Evolutionary conservation across 2,113 vertebrate genomes (phyloP), one percentile per base, ranked within the genome.

Genomic region (Thryonomys swinderianus): DNA sequence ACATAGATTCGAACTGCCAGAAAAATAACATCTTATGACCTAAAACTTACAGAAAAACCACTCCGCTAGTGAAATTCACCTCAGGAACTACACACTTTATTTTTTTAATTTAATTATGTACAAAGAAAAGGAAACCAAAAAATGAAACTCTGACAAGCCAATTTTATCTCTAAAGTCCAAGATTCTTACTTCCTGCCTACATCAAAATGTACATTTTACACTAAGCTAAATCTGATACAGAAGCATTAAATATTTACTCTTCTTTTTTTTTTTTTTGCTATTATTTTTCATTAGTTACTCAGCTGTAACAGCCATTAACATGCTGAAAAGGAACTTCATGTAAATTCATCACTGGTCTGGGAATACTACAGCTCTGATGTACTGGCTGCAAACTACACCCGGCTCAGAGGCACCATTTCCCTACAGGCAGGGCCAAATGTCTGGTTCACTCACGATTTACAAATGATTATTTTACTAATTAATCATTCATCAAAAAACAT

Each of bases 381-480:
- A 95, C 95, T 97, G 96, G 92, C 97, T 97, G 85, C 73, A 76
- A 88, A 23, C 97, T 97, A 97, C 96, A 90, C 94, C 95, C 32
- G 53, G 98, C 97, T 98, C 87, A 1, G 91, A 98, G 97, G 98
- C 96, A 27, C 96, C 42, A 97, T 98, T 97, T 98, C 98, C 98
- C 98, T 95, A 98, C 95, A 98, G 98, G 97, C 98, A 97, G 97
- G 97, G 98, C 98, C 98, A 98, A 99, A 98, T 51, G 98, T 98
- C 98, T 98, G 97, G 97, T 98, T 98, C 97, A 97, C 98, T 98
- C 98, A 97, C 98, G 97, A 98, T 98, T 98, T 98, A 98, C 98
- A 99, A 98, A 98, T 98, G 96, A 98, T 98, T 97, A 98, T 98
- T 98, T 98, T 98, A 98, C 97, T 98, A 99, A 99, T 99, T 98